Evolutionary conservation across 2,888 invertebrate species (phyloP).

Genomic region (Macrosoma leucophasiata): DNA sequence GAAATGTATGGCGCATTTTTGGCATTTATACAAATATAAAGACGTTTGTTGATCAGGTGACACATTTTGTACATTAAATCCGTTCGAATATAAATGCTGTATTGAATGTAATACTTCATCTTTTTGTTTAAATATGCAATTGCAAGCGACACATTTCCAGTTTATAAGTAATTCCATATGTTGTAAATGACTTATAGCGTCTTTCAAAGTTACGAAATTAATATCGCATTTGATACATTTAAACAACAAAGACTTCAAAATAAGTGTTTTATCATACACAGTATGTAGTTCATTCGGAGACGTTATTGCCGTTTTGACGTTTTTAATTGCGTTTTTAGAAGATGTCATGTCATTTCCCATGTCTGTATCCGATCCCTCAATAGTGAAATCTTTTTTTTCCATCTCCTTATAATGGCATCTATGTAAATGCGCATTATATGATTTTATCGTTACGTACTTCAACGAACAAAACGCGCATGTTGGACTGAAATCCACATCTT

Average conservation of each 20-base stretch:
- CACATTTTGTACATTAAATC: constrained; percentile 34
- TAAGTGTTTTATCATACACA: too few species aligned
- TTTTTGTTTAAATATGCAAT: constrained; percentile 37
- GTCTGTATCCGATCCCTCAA: too few species aligned
- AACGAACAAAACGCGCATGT: constrained; percentile 34
- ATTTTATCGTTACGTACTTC: constrained; percentile 14
- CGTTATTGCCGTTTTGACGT: too few species aligned
- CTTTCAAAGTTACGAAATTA: constrained; percentile 38
- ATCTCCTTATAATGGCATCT: constrained; percentile 14
- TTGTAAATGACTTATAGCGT: constrained; percentile 36
- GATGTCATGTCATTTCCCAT: too few species aligned
- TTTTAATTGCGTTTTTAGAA: too few species aligned
- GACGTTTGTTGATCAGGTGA: constrained; percentile 26
- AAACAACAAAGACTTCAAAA: constrained; percentile 37
- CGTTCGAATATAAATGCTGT: constrained; percentile 37
- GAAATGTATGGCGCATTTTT: constrained; percentile 44
- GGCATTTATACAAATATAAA: constrained; percentile 40
- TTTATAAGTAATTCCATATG: constrained; percentile 39
- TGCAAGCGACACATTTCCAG: constrained; percentile 44
- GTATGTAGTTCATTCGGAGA: too few species aligned
- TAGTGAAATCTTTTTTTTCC: too few species aligned
- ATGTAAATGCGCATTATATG: constrained; percentile 24
- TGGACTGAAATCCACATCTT: constrained; percentile 29
- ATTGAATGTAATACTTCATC: constrained; percentile 37
- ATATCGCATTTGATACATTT: constrained; percentile 45